Evolutionary conservation across 2,113 vertebrate genomes (phyloP).

Genomic region (Ictalurus furcatus): DNA sequence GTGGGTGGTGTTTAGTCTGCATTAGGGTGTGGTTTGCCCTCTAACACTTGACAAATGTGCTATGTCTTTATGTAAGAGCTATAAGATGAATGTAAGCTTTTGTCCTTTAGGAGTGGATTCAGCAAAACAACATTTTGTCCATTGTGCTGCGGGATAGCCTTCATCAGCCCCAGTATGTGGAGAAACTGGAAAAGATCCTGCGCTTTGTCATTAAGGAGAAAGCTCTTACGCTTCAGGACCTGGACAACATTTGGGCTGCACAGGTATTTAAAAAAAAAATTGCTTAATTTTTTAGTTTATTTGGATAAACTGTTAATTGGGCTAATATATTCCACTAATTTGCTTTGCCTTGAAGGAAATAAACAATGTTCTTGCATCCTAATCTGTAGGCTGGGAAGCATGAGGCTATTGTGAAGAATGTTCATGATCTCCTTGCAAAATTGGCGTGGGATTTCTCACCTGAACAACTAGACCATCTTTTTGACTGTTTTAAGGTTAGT

Average conservation of each 20-base stretch:
- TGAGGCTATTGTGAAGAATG: slow-evolving; percentile 99
- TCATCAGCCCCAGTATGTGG: slow-evolving; percentile 99
- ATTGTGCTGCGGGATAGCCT: slow-evolving; percentile 97
- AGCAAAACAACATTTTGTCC: slow-evolving; percentile 98
- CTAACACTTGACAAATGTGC: neutral
- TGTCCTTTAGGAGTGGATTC: slow-evolving; percentile 92
- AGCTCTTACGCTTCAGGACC: slow-evolving; percentile 95
- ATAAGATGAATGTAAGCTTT: slow-evolving; percentile 3
- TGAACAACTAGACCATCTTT: slow-evolving; percentile 98
- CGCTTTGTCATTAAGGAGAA: slow-evolving; percentile 99
- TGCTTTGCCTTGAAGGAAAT: neutral
- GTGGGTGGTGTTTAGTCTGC: neutral
- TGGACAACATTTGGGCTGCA: slow-evolving; percentile 99
- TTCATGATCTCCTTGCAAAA: slow-evolving; percentile 96
- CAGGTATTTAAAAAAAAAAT: slow-evolving; percentile 77
- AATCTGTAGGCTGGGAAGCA: slow-evolving; percentile 90
- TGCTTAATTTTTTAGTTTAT: neutral
- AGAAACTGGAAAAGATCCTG: slow-evolving; percentile 98
- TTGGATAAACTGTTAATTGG: neutral
- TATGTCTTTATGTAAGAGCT: neutral
- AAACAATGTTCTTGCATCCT: neutral
- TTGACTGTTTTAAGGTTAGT: slow-evolving; percentile 98
- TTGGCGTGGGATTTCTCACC: slow-evolving; percentile 99
- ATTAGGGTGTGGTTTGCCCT: neutral
- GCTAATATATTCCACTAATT: neutral